phyloP scores from a whole-genome alignment of 2,113 vertebrate species.

The Psittacula cyanocephala region DNA sequence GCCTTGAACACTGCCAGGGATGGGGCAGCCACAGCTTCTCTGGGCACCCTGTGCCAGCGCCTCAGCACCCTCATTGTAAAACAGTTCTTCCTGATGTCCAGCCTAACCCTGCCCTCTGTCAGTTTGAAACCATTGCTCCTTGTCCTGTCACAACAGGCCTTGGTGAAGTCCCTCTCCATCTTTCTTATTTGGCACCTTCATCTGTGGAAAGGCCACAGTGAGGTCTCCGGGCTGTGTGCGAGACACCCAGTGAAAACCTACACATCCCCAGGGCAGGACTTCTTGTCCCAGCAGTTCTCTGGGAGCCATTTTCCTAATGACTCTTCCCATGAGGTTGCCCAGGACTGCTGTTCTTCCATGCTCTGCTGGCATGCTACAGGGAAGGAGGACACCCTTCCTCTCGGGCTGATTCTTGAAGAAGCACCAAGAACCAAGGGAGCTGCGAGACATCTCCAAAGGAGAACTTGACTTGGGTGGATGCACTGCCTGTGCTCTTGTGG shows the following conservation, averaged over 20 bases:
- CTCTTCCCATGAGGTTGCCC: not conserved
- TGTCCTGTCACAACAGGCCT: not conserved
- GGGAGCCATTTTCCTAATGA: not conserved
- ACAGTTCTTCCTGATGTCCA: not conserved
- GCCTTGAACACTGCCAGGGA: no score
- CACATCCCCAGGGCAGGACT: not conserved
- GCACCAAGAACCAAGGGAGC: not conserved
- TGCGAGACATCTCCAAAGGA: not conserved
- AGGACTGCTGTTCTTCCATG: not conserved
- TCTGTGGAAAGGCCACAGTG: not conserved
- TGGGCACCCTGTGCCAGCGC: not conserved
- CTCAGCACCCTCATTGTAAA: not conserved
- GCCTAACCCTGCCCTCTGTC: not conserved
- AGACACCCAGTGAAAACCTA: not conserved
- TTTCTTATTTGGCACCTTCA: not conserved
- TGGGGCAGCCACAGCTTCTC: not conserved
- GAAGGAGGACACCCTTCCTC: not conserved
- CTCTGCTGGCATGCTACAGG: not conserved
- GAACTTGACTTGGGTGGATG: not conserved
- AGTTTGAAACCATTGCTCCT: not conserved
- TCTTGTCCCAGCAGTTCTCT: not conserved
- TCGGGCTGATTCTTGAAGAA: not conserved
- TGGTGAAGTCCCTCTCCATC: not conserved
- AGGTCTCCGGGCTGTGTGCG: not conserved
- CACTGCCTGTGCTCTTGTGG: rapidly evolving